Conservation (phyloP, 2,797 vertebrate species). For the Lerista edwardsae region DNA sequence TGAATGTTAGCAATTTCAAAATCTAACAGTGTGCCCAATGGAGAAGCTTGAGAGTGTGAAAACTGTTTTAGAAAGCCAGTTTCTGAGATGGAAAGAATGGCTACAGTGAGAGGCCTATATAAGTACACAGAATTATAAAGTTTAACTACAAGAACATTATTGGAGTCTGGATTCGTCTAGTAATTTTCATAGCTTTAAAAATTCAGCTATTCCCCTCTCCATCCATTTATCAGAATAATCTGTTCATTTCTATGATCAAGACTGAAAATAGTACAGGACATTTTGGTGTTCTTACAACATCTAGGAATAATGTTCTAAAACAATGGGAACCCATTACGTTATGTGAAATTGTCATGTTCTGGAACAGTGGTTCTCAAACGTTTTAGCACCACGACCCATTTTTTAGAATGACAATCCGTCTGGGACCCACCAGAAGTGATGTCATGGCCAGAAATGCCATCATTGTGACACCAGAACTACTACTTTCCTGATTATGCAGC, state of each 20-base stretch:
- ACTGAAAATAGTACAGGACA: neutral
- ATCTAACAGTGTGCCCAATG: neutral
- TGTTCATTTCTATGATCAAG: neutral
- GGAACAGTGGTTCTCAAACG: too few relatives aligned
- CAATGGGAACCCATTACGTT: neutral
- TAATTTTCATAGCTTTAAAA: conserved; percentile 10
- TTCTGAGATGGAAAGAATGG: conserved; percentile 43
- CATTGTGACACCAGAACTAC: too few relatives aligned
- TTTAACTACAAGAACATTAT: conserved; percentile 25
- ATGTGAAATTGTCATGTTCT: neutral
- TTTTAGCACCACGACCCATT: too few relatives aligned
- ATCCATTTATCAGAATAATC: neutral
- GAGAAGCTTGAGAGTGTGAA: neutral
- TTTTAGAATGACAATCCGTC: too few relatives aligned
- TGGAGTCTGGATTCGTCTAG: conserved; percentile 31
- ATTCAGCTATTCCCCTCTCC: neutral
- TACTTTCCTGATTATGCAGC: too few relatives aligned
- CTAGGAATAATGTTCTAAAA: neutral
- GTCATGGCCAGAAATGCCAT: too few relatives aligned
- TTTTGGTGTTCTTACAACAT: neutral
- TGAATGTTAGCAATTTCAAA: neutral
- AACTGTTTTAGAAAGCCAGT: conserved; percentile 49
- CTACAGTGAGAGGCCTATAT: conserved; percentile 59
- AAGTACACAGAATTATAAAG: conserved; percentile 17
- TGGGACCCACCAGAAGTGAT: too few relatives aligned